phyloP scores from a whole-genome alignment of 1,140 invertebrate species.

The Dendrolimus kikuchii region DNA sequence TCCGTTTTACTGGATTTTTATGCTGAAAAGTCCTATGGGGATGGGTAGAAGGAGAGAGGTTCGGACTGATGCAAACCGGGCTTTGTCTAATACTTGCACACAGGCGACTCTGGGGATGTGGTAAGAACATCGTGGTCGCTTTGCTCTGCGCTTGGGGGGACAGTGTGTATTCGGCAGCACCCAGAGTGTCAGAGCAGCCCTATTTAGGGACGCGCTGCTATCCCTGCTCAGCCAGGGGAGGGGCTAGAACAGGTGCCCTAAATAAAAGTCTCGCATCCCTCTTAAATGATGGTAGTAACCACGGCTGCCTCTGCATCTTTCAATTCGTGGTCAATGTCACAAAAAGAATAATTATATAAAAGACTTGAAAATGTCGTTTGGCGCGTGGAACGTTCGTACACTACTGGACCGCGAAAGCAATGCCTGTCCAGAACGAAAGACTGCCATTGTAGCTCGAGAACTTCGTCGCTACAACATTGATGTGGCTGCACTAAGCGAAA shows the following conservation, averaged over 20 bases:
- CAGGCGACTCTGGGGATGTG: conserved; percentile 15
- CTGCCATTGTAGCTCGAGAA: conserved; percentile 23
- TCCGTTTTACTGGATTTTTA: no score
- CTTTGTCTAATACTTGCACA: conserved; percentile 23
- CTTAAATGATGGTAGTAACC: conserved; percentile 12
- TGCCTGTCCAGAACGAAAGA: conserved; percentile 24
- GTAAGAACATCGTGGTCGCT: no score
- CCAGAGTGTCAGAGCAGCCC: conserved; percentile 21
- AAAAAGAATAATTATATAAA: no score
- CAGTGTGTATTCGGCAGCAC: conserved; percentile 22
- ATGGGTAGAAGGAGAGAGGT: conserved; percentile 27
- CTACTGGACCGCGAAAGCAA: conserved; percentile 23
- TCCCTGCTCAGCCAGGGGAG: conserved; percentile 19
- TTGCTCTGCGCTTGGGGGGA: conserved; percentile 15
- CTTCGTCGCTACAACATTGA: conserved; percentile 18
- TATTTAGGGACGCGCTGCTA: conserved; percentile 25
- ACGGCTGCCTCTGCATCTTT: conserved; percentile 16
- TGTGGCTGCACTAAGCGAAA: no score
- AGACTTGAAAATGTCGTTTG: conserved; percentile 21
- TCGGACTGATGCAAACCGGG: conserved; percentile 16
- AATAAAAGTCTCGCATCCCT: conserved; percentile 18
- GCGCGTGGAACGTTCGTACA: conserved; percentile 25
- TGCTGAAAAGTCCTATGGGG: conserved; percentile 14
- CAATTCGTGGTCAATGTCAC: conserved; percentile 11
- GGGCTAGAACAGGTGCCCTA: conserved; percentile 30